Base-by-base conservation (phyloP, 2,113 vertebrate genomes). In the Dasyprocta punctata region DNA sequence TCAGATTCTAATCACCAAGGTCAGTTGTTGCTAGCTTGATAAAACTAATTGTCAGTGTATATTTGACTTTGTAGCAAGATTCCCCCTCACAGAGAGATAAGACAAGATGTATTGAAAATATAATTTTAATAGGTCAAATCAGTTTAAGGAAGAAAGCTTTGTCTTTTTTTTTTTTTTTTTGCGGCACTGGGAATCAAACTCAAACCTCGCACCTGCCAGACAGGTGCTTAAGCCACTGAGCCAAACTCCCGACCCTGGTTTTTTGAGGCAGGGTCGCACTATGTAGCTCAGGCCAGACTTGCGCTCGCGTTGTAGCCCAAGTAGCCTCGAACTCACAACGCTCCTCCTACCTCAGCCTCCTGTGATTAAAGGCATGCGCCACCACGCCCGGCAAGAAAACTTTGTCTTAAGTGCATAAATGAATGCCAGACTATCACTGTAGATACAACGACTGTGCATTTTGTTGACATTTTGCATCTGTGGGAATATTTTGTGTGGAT, bases 401-500 rank as follows among this genome's bases (percentile, higher is more conserved):
- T 86, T 84, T 85, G 33, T 90, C 44, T 56, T 78, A n/a, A 22
- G 22, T 94, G 91, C 78, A 67, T 92, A 95, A 92, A 49, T 95
- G 78, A 86, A 1, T 93, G 63, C 41, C 13, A 49, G 58, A 56
- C 19, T 41, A 8, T 95, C 80, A 87, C 47, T 41, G 1, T 95
- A 22, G 44, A 56, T 58, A 69, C 84, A 69, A 13, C n/a, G 14
- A 17, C 81, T 94, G 16, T 71, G 14, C 7, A 47, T 92, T 91
- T 89, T 93, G 71, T 58, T 92, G 83, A 80, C 54, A 92, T 96
- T 84, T 96, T 85, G 38, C 36, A 77, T 67, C 44, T 93, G 8
- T 94, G 78, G 71, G 82, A 65, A 78, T 89, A 86, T 52, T 95
- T 87, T 94, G 8, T 85, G 38, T 92, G 86, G 61, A 78, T 73